Evolutionary conservation across 1,140 invertebrate species (phyloP).

Genomic region (Pogonomyrmex californicus): DNA sequence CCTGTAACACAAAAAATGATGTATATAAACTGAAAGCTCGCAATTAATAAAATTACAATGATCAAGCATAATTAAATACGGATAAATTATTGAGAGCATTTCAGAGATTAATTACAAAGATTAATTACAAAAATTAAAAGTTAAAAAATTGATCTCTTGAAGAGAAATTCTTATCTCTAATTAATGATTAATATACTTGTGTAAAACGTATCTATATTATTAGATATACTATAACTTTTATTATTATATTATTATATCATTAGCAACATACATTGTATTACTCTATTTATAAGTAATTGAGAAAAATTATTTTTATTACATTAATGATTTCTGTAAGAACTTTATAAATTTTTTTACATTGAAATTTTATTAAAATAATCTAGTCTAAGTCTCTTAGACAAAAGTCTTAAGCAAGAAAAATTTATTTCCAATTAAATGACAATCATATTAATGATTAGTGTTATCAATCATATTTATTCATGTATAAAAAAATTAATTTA

Average conservation of each 20-base stretch:
- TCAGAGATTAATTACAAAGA: neutral
- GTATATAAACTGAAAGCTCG: slow-evolving; percentile 1
- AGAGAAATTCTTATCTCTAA: slow-evolving; percentile 20
- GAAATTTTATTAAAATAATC: neutral
- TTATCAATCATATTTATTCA: neutral
- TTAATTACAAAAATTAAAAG: slow-evolving; percentile 8
- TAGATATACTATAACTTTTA: neutral
- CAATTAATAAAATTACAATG: neutral
- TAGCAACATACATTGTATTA: neutral
- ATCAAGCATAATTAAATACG: slow-evolving; percentile 14
- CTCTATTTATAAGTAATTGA: slow-evolving; percentile 4
- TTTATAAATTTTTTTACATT: neutral
- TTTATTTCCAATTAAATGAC: neutral
- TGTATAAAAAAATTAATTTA: neutral
- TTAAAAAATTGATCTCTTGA: slow-evolving; percentile 2
- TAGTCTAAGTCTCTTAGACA: too few relatives aligned
- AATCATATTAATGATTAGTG: neutral
- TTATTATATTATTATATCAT: slow-evolving; percentile 12
- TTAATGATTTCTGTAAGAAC: neutral
- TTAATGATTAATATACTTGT: slow-evolving; percentile 16
- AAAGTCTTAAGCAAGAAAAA: neutral
- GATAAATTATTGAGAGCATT: neutral
- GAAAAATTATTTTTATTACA: neutral
- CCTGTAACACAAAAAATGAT: neutral
- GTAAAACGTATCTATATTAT: slow-evolving; percentile 1